A percentile compares a stretch with the other conserved stretches of the same genome.
Conservation (phyloP, 2,888 invertebrate genomes). For the Drosophila acutilabella region DNA sequence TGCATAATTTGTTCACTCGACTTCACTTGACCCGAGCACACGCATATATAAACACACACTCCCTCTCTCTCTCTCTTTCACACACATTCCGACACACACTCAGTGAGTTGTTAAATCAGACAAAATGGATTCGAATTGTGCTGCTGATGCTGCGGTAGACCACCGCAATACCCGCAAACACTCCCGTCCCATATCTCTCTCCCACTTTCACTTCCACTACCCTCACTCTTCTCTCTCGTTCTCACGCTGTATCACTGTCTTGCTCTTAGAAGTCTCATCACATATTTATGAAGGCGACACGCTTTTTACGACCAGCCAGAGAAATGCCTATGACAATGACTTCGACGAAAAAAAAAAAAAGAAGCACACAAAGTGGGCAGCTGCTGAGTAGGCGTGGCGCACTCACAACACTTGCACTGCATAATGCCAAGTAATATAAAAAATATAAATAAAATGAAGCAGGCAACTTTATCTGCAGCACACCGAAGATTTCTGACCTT, state of each 20-base stretch:
- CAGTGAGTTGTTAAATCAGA: conserved; percentile 43
- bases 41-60: not conserved
- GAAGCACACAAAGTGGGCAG: not conserved
- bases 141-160: conserved; percentile 31
- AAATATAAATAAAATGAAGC: not conserved
- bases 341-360: conserved; percentile 7
- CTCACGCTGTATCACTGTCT: conserved; percentile 2
- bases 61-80: conserved; percentile 9
- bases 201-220: too few relatives aligned
- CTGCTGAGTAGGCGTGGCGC: conserved; percentile 14
- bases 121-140: conserved; percentile 49
- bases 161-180: not conserved
- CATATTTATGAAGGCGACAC: conserved; percentile 72
- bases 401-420: conserved; percentile 23
- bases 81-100: conserved; percentile 6
- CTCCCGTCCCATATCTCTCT: not conserved
- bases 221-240: conserved; percentile 6
- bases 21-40: conserved; percentile 39
- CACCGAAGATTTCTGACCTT: not conserved
- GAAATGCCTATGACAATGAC: conserved; percentile 57
- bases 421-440: conserved; percentile 13
- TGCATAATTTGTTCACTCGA: conserved; percentile 25
- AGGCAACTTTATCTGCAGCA: not conserved
- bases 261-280: conserved; percentile 53
- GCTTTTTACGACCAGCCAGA: conserved; percentile 54